Conservation (phyloP, 2,113 vertebrate genomes). For the Labrus mixtus region DNA sequence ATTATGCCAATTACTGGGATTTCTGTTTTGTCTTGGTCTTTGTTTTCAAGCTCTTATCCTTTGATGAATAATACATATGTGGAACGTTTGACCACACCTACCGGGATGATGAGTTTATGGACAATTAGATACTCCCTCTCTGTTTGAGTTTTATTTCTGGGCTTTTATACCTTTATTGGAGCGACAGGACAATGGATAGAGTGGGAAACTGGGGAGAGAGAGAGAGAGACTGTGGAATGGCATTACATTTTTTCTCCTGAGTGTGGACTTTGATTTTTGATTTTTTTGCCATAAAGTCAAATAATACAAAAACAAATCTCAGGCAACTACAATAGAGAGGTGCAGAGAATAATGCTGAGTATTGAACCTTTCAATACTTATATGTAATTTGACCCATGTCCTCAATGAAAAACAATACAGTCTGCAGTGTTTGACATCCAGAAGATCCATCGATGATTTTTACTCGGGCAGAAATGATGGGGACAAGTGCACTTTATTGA, state of each 20-base stretch:
- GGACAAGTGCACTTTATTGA: slow-evolving; percentile 6
- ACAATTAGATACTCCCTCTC: background rate
- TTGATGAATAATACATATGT: background rate
- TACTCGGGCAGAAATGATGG: slow-evolving; percentile 1
- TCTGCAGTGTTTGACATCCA: background rate
- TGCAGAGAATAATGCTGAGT: background rate
- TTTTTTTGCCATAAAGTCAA: background rate
- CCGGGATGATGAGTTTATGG: background rate
- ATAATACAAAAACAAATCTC: background rate
- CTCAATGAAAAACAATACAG: background rate
- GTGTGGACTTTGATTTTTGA: background rate
- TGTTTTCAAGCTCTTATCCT: too few relatives aligned
- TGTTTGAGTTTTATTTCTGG: too few relatives aligned
- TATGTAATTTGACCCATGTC: background rate
- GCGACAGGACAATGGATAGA: too few relatives aligned
- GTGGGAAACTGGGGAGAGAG: too few relatives aligned
- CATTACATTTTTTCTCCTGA: too few relatives aligned
- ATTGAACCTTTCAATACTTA: background rate
- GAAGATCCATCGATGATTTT: background rate
- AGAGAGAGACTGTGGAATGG: too few relatives aligned
- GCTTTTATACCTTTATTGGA: too few relatives aligned
- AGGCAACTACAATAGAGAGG: background rate
- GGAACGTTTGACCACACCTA: background rate
- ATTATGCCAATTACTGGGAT: too few relatives aligned
- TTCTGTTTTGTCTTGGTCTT: too few relatives aligned